Conservation (phyloP, 2,888 invertebrate genomes). For the Spisula solida region DNA sequence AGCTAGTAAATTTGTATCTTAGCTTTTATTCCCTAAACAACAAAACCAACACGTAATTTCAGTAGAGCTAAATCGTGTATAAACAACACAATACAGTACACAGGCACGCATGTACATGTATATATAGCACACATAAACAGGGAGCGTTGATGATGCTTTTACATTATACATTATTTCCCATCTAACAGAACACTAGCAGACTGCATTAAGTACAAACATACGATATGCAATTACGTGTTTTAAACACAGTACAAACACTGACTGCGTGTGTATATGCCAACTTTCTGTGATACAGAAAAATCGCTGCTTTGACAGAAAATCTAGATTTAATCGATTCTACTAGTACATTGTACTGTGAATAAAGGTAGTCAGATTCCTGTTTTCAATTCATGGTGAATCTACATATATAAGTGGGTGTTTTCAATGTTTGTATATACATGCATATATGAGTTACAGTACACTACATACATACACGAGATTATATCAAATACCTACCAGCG, state of each 20-base stretch:
- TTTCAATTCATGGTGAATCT: background rate
- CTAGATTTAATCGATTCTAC: constrained; percentile 28
- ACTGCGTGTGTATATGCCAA: too few species aligned
- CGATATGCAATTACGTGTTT: background rate
- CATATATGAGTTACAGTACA: background rate
- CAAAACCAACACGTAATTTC: background rate
- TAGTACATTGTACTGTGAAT: background rate
- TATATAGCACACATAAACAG: background rate
- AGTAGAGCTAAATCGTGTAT: background rate
- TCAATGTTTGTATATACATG: background rate
- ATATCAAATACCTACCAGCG: constrained; percentile 30
- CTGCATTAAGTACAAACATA: background rate
- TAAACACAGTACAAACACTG: background rate
- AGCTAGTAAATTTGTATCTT: background rate
- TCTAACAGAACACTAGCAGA: background rate
- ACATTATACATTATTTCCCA: background rate
- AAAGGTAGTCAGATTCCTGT: background rate
- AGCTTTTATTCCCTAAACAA: background rate
- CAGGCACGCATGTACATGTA: background rate
- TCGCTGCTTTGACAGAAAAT: background rate
- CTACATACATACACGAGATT: background rate
- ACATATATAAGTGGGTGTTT: background rate
- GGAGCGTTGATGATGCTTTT: background rate
- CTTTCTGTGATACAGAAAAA: background rate
- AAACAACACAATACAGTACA: background rate